Evolutionary conservation across 2,113 vertebrate genomes (phyloP).

Genomic region (Podocnemis expansa): DNA sequence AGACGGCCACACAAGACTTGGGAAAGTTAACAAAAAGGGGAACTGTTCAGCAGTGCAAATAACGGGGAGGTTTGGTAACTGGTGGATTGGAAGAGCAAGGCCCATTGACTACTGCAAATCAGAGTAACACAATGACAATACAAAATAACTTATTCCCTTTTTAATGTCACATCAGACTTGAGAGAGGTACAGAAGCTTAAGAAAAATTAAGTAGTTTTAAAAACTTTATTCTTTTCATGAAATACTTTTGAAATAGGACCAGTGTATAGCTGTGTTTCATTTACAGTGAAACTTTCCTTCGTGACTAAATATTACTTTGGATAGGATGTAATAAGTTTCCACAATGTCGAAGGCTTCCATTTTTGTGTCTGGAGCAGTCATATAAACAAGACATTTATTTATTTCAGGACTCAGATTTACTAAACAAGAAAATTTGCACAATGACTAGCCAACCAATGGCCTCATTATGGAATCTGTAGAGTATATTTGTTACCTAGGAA

Average conservation of each 20-base stretch:
- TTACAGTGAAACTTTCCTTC: constrained; percentile 21
- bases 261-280: constrained; percentile 2
- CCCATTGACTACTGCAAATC: background rate
- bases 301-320: background rate
- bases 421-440: constrained; percentile 67
- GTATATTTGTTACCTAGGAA: constrained; percentile 69
- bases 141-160: background rate
- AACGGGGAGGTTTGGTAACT: background rate
- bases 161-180: background rate
- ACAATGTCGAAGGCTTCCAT: constrained; percentile 5
- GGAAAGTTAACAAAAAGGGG: background rate
- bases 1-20: background rate
- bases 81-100: background rate
- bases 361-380: background rate
- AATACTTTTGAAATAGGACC: constrained; percentile 10
- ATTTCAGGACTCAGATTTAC: constrained; percentile 65
- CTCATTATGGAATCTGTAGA: constrained; percentile 69
- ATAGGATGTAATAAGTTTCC: background rate
- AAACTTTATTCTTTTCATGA: background rate
- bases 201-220: background rate
- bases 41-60: background rate
- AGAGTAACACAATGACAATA: background rate
- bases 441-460: constrained; percentile 65
- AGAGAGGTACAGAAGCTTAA: background rate
- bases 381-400: constrained; percentile 50